Base-by-base conservation (phyloP, 64 coral and sea anemone species). In the Montipora capricornis region DNA sequence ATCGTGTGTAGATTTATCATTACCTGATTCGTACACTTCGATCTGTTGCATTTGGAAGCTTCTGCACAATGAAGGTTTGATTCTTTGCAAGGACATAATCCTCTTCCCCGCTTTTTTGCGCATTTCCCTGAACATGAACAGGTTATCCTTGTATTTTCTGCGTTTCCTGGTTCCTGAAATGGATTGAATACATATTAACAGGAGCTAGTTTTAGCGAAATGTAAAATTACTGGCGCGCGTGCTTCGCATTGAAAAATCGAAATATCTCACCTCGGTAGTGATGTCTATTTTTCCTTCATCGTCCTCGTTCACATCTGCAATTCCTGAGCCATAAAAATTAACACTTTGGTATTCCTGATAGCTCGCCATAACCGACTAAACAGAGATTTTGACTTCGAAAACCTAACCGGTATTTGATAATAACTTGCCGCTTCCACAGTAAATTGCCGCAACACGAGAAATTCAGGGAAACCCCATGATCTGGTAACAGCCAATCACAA, bases 221-320 rank as follows among this genome's bases (percentile, higher is more conserved):
- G 19, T 17, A 68, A 68, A n/a, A 17, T 17, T 17, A 15, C 14
- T 68, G 66, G 19, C 66, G 13, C 66, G 3, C 66, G 66, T 68
- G 66, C 13, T 15, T 68, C 66, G 15, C 66, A 68, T 68, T n/a
- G 66, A 17, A 68, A 68, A 17, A n/a, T 20, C 66, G 19, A 68
- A 68, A 68, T 68, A 68, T 68, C 66, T 68, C 66, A 68, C 66
- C 66, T 68, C 66, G 66, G 66, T n/a, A 68, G 66, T 68, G 66
- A 68, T 68, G 66, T 68, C 66, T 15, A 68, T 16, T 17, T 68
- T n/a, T 68, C 14, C 66, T 68, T 68, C 66, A 17, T 68, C 66
- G 66, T 68, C 19, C 52, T 55, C 52, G 19, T 15, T 17, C 19
- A 68, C 19, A 3, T 68, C 66, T 68, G 14, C 66, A 4, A 68